Percentiles rank a stretch among this genome's conserved stretches.
These are phyloP conservation scores for Portevinia maculata DNA, from an alignment of 2,888 invertebrate species.

Conservation along the genomic window DNA sequence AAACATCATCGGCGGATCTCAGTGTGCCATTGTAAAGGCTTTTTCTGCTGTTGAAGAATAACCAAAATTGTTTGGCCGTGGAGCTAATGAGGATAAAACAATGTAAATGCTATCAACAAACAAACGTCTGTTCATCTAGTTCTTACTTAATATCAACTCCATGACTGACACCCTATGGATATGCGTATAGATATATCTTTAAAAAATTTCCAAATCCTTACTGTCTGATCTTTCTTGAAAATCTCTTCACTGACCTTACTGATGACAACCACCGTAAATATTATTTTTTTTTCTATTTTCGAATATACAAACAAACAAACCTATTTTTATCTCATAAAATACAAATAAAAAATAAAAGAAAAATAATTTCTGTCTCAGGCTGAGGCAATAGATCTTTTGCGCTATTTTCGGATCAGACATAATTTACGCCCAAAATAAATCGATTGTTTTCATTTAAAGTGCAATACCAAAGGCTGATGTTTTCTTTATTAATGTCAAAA, in stretches of 20 bases:
- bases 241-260: not conserved
- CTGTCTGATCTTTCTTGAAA: too few relatives aligned
- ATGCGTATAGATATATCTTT: too few relatives aligned
- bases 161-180: too few relatives aligned
- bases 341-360: conserved; percentile 4
- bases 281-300: not conserved
- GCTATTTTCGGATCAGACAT: conserved; percentile 36
- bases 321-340: conserved; percentile 26
- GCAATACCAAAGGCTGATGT: conserved; percentile 36
- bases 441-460: conserved; percentile 57
- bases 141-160: too few relatives aligned
- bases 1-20: too few relatives aligned
- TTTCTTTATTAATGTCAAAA: conserved; percentile 60
- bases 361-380: not conserved
- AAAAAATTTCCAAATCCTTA: too few relatives aligned
- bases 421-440: conserved; percentile 57
- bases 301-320: conserved; percentile 1
- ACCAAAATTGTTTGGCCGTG: too few relatives aligned
- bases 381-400: conserved; percentile 38
- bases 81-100: too few relatives aligned
- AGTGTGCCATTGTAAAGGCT: too few relatives aligned
- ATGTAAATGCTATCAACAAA: too few relatives aligned
- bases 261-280: not conserved
- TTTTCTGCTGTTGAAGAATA: too few relatives aligned
- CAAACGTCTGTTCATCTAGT: too few relatives aligned